Evolutionary conservation across 2,888 invertebrate species (phyloP), one percentile per base, ranked within the genome.

Genomic region (Biston betularia): DNA sequence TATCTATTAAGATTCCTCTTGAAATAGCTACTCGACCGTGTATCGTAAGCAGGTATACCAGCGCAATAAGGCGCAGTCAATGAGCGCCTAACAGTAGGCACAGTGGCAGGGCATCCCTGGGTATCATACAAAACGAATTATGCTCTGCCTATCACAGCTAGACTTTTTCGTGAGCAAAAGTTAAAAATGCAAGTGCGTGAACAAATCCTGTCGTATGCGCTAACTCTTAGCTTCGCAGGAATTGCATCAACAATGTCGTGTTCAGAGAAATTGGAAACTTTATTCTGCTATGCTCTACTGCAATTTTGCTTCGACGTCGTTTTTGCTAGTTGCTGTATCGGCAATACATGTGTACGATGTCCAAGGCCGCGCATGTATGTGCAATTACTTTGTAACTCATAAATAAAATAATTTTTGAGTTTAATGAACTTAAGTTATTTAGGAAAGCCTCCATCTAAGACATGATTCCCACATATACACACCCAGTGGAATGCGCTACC

Each of bases 251-350:
- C 71, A 74, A 71, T 69, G 69, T 70, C 73, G 54, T 64, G 69
- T 81, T 77, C 79, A 77, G 77, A 78, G 87, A 81, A 87, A 86
- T 87, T 81, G 78, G 82, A 85, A 79, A 86, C 84, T 78, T 77
- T 72, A 71, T 69, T 59, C 72, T 63, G 71, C 72, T 38, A 24
- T 24, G 24, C 24, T 72, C 64, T 61, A 63, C 68, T 69, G 71
- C 71, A 72, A 71, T 52, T 66, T 62, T 74, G 72, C 72, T 70
- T 69, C 74, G 67, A 74, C 73, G 74, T 75, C 70, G 75, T 34
- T 8, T 35, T 42, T 46, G 34, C 61, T 14, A 52, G 53, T 33
- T 59, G 53, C 46, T 59, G 40, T 34, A 42, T 56, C 45, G n/a
- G 49, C 60, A 49, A 44, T 15, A 65, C 53, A 60, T 54, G 49